Conservation (phyloP, 2,113 vertebrate genomes). For the Lepidothrix coronata region DNA sequence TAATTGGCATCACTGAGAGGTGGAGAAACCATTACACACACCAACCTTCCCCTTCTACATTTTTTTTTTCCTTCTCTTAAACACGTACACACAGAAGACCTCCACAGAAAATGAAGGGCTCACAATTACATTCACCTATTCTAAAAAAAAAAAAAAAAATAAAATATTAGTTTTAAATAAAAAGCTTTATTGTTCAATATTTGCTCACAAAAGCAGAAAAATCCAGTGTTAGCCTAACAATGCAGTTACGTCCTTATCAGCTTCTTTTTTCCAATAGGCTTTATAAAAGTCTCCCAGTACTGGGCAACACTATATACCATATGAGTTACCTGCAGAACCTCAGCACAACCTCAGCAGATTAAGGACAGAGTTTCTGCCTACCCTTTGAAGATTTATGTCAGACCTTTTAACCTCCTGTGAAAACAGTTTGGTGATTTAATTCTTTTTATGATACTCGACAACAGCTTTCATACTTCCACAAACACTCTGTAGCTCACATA, state of each 20-base stretch:
- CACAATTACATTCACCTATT: background rate
- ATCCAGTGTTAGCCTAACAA: background rate
- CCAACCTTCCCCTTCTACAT: background rate
- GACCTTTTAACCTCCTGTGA: conserved; percentile 30
- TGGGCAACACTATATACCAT: background rate
- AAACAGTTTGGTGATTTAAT: conserved; percentile 36
- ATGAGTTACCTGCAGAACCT: background rate
- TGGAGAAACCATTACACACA: fast-evolving
- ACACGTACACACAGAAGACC: fast-evolving
- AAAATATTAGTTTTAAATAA: background rate
- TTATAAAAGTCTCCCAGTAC: background rate
- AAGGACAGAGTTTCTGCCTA: background rate
- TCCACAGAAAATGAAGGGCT: background rate
- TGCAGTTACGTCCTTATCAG: background rate
- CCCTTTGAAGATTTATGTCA: conserved; percentile 41
- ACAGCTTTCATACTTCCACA: conserved; percentile 52
- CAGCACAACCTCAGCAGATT: background rate
- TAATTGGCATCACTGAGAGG: background rate
- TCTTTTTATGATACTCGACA: conserved; percentile 38
- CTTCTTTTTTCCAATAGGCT: background rate
- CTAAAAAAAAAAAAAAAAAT: background rate
- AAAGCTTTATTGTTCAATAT: background rate
- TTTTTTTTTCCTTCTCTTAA: background rate
- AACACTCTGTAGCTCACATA: background rate
- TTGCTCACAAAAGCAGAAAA: background rate